Percentiles rank a stretch among this genome's conserved stretches.
Evolutionary conservation across 2,888 invertebrate species (phyloP).

Genomic region (Platerodrilus igneus): DNA sequence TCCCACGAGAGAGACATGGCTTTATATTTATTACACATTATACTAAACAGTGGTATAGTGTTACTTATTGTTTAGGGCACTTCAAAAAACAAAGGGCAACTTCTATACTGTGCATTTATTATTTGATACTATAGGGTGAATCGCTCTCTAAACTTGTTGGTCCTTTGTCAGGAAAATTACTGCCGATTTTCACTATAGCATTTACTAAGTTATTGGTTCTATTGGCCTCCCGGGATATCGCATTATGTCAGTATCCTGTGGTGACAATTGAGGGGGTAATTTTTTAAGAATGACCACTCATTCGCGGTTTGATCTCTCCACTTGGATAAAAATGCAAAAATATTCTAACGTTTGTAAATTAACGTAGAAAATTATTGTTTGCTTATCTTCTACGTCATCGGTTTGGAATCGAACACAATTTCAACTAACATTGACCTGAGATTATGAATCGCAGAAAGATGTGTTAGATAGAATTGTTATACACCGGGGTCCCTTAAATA

Average conservation of each 20-base stretch:
- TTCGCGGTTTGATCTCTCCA: no score
- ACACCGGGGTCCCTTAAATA: conserved; percentile 34
- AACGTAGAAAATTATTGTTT: no score
- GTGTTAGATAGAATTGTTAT: conserved; percentile 31
- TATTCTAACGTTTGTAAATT: no score
- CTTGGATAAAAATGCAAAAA: no score
- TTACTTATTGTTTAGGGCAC: conserved; percentile 48
- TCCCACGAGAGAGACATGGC: conserved; percentile 40
- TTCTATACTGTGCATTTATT: conserved; percentile 47
- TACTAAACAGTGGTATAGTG: conserved; percentile 46
- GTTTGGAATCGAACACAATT: no score
- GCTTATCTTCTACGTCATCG: no score
- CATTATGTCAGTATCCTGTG: conserved; percentile 36
- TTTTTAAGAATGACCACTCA: conserved; percentile 39
- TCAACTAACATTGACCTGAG: no score
- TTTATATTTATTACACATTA: conserved; percentile 42
- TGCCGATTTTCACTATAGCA: conserved; percentile 20
- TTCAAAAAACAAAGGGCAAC: conserved; percentile 48
- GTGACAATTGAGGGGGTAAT: conserved; percentile 34
- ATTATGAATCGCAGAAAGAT: no score
- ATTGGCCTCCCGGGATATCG: conserved; percentile 31
- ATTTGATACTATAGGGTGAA: conserved; percentile 28
- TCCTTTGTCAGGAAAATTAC: conserved; percentile 23
- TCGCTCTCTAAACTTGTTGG: conserved; percentile 16
- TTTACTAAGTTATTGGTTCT: conserved; percentile 24